These are phyloP conservation scores for Bombyx huttoni DNA, from an alignment of 2,888 invertebrate genomes.

Conservation along the genomic window DNA sequence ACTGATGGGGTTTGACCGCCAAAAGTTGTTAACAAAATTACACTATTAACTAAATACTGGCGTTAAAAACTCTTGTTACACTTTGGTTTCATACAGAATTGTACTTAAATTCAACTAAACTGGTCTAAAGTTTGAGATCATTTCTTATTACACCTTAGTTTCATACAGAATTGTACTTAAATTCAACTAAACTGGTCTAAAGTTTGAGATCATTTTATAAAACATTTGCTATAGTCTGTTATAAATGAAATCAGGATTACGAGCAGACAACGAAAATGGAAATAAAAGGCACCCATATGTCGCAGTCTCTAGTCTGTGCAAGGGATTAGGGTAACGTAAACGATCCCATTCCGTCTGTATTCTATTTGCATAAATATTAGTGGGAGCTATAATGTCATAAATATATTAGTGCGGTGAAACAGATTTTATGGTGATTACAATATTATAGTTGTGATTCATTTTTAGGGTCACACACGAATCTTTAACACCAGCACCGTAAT, in stretches of 20 bases:
- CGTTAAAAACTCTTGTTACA: too few relatives aligned
- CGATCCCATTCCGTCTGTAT: slow-evolving; percentile 63
- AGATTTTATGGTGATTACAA: slow-evolving; percentile 71
- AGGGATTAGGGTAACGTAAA: slow-evolving; percentile 57
- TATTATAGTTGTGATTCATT: slow-evolving; percentile 45
- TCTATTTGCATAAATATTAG: slow-evolving; percentile 74
- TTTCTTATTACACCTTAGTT: too few relatives aligned
- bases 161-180: too few relatives aligned
- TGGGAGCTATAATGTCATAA: slow-evolving; percentile 62
- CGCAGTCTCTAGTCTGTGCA: slow-evolving; percentile 18
- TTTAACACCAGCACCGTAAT: slow-evolving; percentile 15
- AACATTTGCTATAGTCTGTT: slow-evolving; percentile 2
- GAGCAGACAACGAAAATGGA: slow-evolving; percentile 1
- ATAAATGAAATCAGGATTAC: neutral
- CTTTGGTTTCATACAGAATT: too few relatives aligned
- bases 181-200: too few relatives aligned
- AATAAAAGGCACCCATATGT: slow-evolving; percentile 35
- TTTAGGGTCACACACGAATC: slow-evolving; percentile 33
- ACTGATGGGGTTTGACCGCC: slow-evolving; percentile 6
- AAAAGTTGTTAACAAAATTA: too few relatives aligned
- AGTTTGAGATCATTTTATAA: too few relatives aligned
- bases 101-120: too few relatives aligned
- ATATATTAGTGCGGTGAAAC: slow-evolving; percentile 70
- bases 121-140: too few relatives aligned
- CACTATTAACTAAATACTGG: too few relatives aligned